Evolutionary conservation across 2,113 vertebrate species (phyloP).

Genomic region (Coracopsis vasa): DNA sequence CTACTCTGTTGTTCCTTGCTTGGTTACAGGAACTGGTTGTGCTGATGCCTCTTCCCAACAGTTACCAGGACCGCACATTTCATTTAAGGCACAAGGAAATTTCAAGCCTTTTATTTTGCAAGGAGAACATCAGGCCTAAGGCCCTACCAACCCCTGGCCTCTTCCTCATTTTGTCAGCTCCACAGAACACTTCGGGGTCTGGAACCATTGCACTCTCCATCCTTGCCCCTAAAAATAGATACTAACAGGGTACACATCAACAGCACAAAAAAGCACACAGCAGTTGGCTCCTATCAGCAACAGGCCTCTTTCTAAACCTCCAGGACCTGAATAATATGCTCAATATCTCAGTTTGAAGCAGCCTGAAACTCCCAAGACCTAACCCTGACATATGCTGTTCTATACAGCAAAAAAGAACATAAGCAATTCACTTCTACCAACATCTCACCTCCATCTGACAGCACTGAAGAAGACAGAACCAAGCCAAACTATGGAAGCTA

Average conservation of each 20-base stretch:
- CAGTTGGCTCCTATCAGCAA: background rate
- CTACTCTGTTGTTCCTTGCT: background rate
- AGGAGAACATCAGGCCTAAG: background rate
- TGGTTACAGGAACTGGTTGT: background rate
- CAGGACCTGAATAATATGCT: background rate
- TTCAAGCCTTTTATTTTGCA: background rate
- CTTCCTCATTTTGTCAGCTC: background rate
- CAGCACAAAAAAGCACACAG: background rate
- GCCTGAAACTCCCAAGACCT: background rate
- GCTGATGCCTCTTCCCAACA: background rate
- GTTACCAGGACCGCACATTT: background rate
- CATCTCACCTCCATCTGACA: background rate
- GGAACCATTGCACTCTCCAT: background rate
- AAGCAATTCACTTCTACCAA: background rate
- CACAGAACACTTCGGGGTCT: background rate
- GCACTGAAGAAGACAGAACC: background rate
- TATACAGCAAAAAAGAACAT: background rate
- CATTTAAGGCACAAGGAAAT: background rate
- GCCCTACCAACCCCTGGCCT: background rate
- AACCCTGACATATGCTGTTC: background rate
- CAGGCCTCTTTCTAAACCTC: background rate
- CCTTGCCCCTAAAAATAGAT: background rate
- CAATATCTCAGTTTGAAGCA: background rate
- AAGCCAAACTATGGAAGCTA: background rate
- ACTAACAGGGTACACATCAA: background rate